These are phyloP conservation scores for Lycaena phlaeas DNA, from an alignment of 2,888 invertebrate genomes.

Conservation along the genomic window DNA sequence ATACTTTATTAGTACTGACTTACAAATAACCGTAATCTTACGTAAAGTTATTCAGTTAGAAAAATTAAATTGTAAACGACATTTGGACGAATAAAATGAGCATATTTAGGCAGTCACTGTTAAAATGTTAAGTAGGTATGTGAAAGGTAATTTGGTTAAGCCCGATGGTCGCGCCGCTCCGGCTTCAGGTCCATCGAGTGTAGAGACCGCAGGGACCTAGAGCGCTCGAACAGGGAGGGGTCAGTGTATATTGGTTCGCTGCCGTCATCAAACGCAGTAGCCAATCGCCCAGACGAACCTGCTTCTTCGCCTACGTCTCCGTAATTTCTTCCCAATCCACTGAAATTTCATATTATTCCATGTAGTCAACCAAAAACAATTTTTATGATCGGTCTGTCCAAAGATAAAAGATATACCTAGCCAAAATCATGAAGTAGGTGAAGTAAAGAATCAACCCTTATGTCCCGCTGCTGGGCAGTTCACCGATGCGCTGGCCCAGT, in stretches of 20 bases:
- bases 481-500: no score
- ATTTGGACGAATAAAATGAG: constrained; percentile 40
- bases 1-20: constrained; percentile 50
- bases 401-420: no score
- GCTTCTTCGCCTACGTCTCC: constrained; percentile 56
- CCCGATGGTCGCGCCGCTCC: constrained; percentile 54
- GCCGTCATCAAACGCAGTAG: constrained; percentile 83
- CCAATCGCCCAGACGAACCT: constrained; percentile 62
- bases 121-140: constrained; percentile 16
- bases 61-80: constrained; percentile 19
- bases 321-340: constrained; percentile 58
- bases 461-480: no score
- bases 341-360: no score
- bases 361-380: no score
- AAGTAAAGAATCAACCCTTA: no score
- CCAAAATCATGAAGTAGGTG: no score
- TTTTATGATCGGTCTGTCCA: no score
- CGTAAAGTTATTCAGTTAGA: constrained; percentile 30
- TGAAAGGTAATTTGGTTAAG: constrained; percentile 30
- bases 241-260: constrained; percentile 96
- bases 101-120: constrained; percentile 37
- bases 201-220: constrained; percentile 79
- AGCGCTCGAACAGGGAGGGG: constrained; percentile 90
- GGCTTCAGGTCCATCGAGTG: constrained; percentile 74
- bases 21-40: constrained; percentile 33